Conservation (phyloP, 2,113 vertebrate genomes). For the Neotoma lepida region DNA sequence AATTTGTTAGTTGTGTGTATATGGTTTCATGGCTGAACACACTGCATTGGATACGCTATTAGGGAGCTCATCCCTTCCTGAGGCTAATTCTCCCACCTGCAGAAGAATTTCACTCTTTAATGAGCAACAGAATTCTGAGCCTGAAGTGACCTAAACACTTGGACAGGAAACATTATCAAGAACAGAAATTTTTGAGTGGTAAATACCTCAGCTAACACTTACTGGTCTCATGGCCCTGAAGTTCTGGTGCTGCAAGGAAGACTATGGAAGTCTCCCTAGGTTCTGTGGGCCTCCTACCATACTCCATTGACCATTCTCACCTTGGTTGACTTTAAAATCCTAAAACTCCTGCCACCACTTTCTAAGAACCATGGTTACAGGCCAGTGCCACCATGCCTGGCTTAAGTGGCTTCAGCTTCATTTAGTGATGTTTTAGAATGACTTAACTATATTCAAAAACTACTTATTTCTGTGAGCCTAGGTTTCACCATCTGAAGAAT, state of each 20-base stretch:
- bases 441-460: background rate
- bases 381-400: background rate
- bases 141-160: background rate
- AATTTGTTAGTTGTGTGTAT: background rate
- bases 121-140: background rate
- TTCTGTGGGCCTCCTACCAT: background rate
- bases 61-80: background rate
- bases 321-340: background rate
- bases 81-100: background rate
- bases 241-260: background rate
- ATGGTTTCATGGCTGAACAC: background rate
- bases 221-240: background rate
- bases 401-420: background rate
- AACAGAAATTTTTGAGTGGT: background rate
- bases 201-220: background rate
- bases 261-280: background rate
- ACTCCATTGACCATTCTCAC: background rate
- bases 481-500: background rate
- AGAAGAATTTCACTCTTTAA: background rate
- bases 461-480: background rate
- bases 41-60: background rate
- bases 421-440: background rate
- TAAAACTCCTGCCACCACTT: background rate
- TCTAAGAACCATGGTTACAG: background rate
- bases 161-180: background rate